Conservation (phyloP, 2,888 invertebrate species). For the Frankliniella fusca region DNA sequence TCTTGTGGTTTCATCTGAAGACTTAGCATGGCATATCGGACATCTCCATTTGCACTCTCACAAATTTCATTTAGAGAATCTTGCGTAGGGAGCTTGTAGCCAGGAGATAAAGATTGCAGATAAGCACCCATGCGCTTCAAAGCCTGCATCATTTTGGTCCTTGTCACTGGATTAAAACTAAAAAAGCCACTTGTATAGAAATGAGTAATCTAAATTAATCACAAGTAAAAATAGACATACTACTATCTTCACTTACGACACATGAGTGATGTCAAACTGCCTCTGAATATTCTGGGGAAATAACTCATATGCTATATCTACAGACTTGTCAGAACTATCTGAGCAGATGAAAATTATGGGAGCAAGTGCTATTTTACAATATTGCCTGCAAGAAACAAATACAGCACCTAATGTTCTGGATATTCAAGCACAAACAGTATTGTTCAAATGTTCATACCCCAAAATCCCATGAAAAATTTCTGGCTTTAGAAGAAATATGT, state of each 20-base stretch:
- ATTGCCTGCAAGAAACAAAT: background rate
- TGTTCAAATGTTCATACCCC: constrained; percentile 51
- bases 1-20: constrained; percentile 14
- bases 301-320: background rate
- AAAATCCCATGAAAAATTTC: constrained; percentile 62
- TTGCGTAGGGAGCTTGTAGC: background rate
- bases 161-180: background rate
- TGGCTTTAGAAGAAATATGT: constrained; percentile 64
- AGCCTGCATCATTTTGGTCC: background rate
- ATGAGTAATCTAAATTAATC: background rate
- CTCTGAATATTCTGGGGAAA: background rate
- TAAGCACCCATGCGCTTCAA: background rate
- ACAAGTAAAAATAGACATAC: background rate
- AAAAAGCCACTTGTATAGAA: background rate
- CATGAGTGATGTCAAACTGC: background rate
- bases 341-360: constrained; percentile 8
- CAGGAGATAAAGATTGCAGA: background rate
- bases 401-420: background rate
- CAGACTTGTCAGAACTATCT: background rate
- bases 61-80: background rate
- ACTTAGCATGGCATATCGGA: constrained; percentile 13
- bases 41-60: constrained; percentile 1
- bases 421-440: background rate
- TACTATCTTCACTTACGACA: background rate
- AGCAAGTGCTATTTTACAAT: background rate